Percentiles rank a stretch among this genome's conserved stretches.
These are phyloP conservation scores for Rhinella marina DNA, from an alignment of 2,797 vertebrate species.

Conservation along the genomic window DNA sequence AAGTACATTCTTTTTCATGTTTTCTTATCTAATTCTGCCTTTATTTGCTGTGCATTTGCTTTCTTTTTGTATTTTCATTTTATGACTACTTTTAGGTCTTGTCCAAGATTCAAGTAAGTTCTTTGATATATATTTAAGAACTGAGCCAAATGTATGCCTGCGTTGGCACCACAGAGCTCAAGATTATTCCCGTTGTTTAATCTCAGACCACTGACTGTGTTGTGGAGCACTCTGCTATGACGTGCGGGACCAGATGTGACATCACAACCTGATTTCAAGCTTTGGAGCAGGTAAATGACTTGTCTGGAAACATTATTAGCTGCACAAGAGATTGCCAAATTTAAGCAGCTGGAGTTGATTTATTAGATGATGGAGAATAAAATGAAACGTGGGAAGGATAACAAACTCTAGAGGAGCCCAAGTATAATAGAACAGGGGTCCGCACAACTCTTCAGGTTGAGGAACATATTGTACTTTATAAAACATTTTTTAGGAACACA, in stretches of 20 bases:
- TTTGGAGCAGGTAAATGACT: constrained; percentile 20
- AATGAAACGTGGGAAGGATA: constrained; percentile 37
- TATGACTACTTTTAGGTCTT: constrained; percentile 2
- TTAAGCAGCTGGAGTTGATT: constrained; percentile 37
- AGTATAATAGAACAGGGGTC: constrained; percentile 12
- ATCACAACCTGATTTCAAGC: constrained; percentile 12
- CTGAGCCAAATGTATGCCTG: constrained; percentile 13
- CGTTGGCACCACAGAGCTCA: background rate
- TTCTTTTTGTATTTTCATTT: background rate
- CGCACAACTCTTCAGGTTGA: constrained; percentile 13
- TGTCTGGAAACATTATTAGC: constrained; percentile 26
- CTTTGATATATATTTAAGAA: constrained; percentile 14
- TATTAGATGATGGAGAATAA: constrained; percentile 19
- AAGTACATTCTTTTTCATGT: background rate
- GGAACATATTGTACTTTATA: constrained; percentile 32
- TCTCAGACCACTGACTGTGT: constrained; percentile 22
- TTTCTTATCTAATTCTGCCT: background rate
- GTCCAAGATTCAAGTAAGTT: background rate
- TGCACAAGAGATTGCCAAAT: constrained; percentile 5
- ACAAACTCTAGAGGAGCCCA: constrained; percentile 17
- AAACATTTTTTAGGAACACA: constrained; percentile 17
- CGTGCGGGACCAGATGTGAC: constrained; percentile 18
- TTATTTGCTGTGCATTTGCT: background rate
- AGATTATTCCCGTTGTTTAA: constrained; percentile 4
- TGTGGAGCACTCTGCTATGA: background rate